These are phyloP conservation scores for Otis tarda DNA, from an alignment of 2,113 vertebrate species.

Conservation along the genomic window DNA sequence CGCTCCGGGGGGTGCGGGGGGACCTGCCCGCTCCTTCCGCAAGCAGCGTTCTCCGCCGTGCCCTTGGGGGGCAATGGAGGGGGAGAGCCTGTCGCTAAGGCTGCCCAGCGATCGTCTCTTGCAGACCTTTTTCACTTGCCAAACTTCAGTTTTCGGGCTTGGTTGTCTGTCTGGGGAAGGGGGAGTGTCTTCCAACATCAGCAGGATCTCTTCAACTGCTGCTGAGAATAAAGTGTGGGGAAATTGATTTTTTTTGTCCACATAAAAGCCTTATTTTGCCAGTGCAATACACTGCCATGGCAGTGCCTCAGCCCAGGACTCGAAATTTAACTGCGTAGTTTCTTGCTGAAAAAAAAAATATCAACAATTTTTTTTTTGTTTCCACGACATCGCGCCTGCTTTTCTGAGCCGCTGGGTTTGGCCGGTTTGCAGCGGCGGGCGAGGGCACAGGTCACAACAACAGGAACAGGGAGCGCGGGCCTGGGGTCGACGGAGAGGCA, in stretches of 20 bases:
- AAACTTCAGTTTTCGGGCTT: not conserved
- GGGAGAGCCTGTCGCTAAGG: not conserved
- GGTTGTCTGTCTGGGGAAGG: not conserved
- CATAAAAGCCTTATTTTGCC: not conserved
- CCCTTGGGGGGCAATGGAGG: not conserved
- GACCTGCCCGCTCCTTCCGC: not conserved
- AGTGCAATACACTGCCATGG: not conserved
- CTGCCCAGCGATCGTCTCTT: not conserved
- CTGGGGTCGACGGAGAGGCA: not conserved
- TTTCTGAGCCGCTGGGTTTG: not conserved
- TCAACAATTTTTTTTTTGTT: not conserved
- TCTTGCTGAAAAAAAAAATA: not conserved
- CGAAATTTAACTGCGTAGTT: not conserved
- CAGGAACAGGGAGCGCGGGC: not conserved
- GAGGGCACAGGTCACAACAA: not conserved
- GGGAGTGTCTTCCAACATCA: not conserved
- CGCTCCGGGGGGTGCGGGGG: rapidly evolving
- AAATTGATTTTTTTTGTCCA: not conserved
- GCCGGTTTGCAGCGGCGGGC: not conserved
- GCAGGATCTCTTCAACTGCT: not conserved
- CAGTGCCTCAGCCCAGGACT: not conserved
- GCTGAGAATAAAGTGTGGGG: not conserved
- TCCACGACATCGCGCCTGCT: not conserved
- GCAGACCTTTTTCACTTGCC: not conserved
- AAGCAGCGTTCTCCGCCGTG: not conserved